Evolutionary conservation across 2,888 invertebrate species (phyloP), one percentile per base, ranked within the genome.

Genomic region (Acronicta psi): DNA sequence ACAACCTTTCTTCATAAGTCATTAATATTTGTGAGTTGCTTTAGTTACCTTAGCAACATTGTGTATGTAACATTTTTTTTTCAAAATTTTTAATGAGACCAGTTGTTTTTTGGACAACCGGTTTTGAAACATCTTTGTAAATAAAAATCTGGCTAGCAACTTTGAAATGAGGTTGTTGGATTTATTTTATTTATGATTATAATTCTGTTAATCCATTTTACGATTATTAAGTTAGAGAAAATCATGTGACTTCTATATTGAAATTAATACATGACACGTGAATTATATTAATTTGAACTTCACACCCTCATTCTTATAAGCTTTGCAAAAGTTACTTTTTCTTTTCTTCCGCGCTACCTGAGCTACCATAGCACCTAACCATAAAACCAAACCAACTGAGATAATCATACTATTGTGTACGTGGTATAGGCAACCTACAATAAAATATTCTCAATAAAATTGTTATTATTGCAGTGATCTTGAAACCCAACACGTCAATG

Each of bases 401-500:
- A 16, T 14, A 9, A 49, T 31, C 10, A n/a, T 41, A 37, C 29
- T 44, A 29, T 47, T 34, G 14, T 20, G 1, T 18, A 20, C 31
- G 40, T 18, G 20, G 10, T 57, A 13, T 17, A 51, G 20, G 38
- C 9, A 43, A 51, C 9, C 17, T 25, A 36, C 23, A 11, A 40
- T 31, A 42, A 50, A 37, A 20, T 38, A 61, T 57, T 71, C 18
- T 14, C 36, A 56, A 51, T 63, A 56, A 47, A 70, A 54, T 29
- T 25, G 36, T 54, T 57, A 54, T 51, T 59, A 53, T 37, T 37
- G 20, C 8, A 57, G 13, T 63, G 29, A 52, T 45, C 57, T 57
- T 59, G 66, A 71, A 68, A 71, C 54, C 29, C 42, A 59, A 54
- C 25, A 59, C 67, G 67, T 54, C 59, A 68, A 59, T 59, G 53